Base-by-base conservation (phyloP, 2,888 invertebrate species). In the Euphydryas editha region DNA sequence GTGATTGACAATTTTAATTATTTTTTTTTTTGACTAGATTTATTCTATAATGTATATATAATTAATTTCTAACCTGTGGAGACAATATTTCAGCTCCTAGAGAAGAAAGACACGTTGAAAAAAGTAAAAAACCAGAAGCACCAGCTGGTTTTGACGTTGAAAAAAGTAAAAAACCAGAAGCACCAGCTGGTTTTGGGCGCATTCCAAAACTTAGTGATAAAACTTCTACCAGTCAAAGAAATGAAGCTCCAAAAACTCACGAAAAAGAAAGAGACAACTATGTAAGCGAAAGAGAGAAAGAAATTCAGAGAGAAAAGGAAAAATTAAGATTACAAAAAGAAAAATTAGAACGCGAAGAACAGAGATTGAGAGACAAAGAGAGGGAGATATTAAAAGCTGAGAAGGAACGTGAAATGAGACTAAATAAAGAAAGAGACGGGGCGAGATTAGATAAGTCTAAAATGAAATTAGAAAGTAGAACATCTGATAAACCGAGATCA, bases 161-260 rank as follows among this genome's bases (percentile, higher is more conserved):
- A 59, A 85, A 67, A 72, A 90, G 89, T 68, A 83, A 73, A 68
- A 90, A 82, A 78, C 76, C 82, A 15, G 90, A 88, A n/a, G n/a
- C n/a, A 72, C 69, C 79, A 18, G 66, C 75, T 64, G 82, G 83
- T 10, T 85, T 90, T 70, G 87, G 85, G 2, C 82, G 93, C 67
- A 94, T 94, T 75, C 94, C 94, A 46, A 95, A 95, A 84, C 69
- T 94, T 2, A 81, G 85, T 59, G 89, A 87, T 37, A 92, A 82
- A 79, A 73, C 72, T 59, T 57, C 78, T 37, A 80, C 73, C 46
- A 78, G 68, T 68, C 58, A 73, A 17, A 86, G 80, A 56, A 82
- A 76, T 72, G 81, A 85, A 47, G 81, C 77, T 62, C 78, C 84
- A 10, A 85, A 79, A 79, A 71, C 78, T 10, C 44, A 71, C 18